Percentiles rank a stretch among this genome's conserved stretches.
Conservation (phyloP, 2,797 vertebrate species). For the Leucoraja ocellata region DNA sequence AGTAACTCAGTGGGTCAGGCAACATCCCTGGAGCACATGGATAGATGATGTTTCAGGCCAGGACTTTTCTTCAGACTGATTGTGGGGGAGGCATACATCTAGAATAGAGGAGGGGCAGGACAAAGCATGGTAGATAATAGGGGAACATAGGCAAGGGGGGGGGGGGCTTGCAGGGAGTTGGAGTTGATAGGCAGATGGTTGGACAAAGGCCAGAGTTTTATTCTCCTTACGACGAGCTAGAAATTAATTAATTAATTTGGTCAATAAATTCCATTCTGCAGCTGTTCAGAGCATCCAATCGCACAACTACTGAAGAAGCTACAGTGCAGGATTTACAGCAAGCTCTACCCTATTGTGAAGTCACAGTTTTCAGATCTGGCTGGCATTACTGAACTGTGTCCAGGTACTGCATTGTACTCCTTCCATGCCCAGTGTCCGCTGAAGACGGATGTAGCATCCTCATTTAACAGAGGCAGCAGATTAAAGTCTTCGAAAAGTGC, state of each 20-base stretch:
- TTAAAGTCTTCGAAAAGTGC: conserved; percentile 66
- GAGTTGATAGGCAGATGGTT: too few species aligned
- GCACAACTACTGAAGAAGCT: conserved; percentile 73
- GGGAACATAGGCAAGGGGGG: too few species aligned
- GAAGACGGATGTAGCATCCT: conserved; percentile 40
- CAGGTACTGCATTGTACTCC: background rate
- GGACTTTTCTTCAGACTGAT: too few species aligned
- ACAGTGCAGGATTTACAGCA: conserved; percentile 74
- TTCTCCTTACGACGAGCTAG: background rate
- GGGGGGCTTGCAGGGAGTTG: too few species aligned
- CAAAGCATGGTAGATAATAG: too few species aligned
- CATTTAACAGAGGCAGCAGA: conserved; percentile 41
- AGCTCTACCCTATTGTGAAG: conserved; percentile 73
- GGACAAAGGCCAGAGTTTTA: background rate
- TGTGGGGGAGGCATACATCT: too few species aligned
- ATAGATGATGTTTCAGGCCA: too few species aligned
- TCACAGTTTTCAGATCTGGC: conserved; percentile 43
- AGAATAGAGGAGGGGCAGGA: too few species aligned
- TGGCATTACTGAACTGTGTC: accelerated
- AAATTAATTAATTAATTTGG: background rate
- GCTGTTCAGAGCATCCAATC: conserved; percentile 77
- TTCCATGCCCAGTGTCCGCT: conserved; percentile 44
- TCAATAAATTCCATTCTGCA: conserved; percentile 45
- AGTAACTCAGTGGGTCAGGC: too few species aligned
- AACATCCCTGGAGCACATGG: too few species aligned